These are phyloP conservation scores for Bagarius yarrelli DNA, from an alignment of 2,113 vertebrate genomes.

Conservation along the genomic window DNA sequence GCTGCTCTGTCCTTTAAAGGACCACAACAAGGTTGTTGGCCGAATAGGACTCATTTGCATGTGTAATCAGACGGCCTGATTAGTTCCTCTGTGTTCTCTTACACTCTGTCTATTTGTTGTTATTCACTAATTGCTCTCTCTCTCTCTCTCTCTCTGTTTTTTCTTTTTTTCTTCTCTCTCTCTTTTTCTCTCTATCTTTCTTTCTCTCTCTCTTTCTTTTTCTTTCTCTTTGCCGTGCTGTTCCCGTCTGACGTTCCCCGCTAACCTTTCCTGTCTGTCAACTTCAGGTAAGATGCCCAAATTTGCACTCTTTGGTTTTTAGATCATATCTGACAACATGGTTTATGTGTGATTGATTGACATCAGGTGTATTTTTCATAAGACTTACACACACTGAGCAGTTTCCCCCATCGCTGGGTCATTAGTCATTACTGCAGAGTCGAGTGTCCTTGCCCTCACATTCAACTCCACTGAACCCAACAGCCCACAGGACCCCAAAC, in stretches of 20 bases:
- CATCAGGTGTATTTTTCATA: constrained; percentile 38
- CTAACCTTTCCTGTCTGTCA: background rate
- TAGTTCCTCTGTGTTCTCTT: constrained; percentile 33
- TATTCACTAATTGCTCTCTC: constrained; percentile 42
- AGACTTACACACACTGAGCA: constrained; percentile 36
- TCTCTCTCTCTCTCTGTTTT: constrained; percentile 22
- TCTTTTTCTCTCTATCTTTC: constrained; percentile 27
- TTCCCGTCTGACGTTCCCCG: constrained; percentile 16
- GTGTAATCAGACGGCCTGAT: constrained; percentile 40
- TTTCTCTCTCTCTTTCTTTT: constrained; percentile 5
- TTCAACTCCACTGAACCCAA: constrained; percentile 38
- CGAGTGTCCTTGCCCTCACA: constrained; percentile 53
- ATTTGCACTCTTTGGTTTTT: constrained; percentile 13
- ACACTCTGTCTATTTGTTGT: constrained; percentile 43
- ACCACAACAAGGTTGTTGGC: constrained; percentile 40
- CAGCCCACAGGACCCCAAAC: constrained; percentile 40
- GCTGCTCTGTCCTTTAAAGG: constrained; percentile 22
- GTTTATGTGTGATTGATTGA: constrained; percentile 41
- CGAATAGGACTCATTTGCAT: constrained; percentile 43
- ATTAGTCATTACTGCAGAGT: constrained; percentile 34
- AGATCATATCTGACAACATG: constrained; percentile 34
- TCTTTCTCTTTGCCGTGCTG: constrained; percentile 10
- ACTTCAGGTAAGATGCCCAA: constrained; percentile 51
- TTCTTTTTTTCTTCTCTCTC: constrained; percentile 17
- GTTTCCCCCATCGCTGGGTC: constrained; percentile 33